A percentile compares a stretch with the other conserved stretches of the same genome.
These are phyloP conservation scores for Portunus trituberculatus DNA, from an alignment of 1,140 invertebrate species.

Conservation along the genomic window DNA sequence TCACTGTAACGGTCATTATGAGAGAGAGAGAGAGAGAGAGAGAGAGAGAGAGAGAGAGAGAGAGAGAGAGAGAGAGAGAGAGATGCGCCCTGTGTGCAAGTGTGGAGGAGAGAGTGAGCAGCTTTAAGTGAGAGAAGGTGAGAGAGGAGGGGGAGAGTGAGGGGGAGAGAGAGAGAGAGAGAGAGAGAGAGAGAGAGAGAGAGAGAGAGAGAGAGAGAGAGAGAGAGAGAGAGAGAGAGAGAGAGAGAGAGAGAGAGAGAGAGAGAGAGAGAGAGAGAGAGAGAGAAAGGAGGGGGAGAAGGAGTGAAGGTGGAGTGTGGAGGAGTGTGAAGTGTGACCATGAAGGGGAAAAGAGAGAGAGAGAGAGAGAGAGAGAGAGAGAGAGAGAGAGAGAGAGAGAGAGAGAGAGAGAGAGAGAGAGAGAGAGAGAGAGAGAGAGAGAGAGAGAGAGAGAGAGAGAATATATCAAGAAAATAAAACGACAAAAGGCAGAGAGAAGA, in stretches of 20 bases:
- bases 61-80: slow-evolving; percentile 18
- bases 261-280: slow-evolving; percentile 12
- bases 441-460: background rate
- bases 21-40: slow-evolving; percentile 5
- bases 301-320: background rate
- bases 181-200: background rate
- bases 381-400: slow-evolving; percentile 27
- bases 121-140: background rate
- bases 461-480: background rate
- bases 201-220: background rate
- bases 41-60: background rate
- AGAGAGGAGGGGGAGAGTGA: background rate
- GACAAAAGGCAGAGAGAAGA: background rate
- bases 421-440: background rate
- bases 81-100: slow-evolving; percentile 8
- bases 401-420: background rate
- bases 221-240: background rate
- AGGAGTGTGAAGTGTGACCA: background rate
- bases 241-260: background rate
- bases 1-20: too few species aligned
- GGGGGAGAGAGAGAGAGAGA: background rate
- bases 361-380: too few species aligned
- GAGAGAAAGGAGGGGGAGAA: background rate
- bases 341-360: background rate
- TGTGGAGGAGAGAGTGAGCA: background rate